Evolutionary conservation across 2,797 vertebrate genomes (phyloP).

Genomic region (Emys orbicularis): DNA sequence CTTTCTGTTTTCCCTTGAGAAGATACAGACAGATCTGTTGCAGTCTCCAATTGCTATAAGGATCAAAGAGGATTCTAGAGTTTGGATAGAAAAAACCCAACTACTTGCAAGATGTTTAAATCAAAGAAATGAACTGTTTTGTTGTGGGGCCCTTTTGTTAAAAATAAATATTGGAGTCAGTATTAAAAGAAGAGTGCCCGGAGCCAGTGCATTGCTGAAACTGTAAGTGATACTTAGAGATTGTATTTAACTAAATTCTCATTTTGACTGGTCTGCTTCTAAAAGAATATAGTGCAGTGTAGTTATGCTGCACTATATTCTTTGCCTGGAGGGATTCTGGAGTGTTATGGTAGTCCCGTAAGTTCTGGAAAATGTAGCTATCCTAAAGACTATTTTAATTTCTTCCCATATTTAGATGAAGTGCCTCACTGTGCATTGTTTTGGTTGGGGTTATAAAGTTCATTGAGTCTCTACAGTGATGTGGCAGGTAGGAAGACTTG

Average conservation of each 20-base stretch:
- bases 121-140: background rate
- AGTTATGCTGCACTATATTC: background rate
- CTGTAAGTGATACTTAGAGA: constrained; percentile 3
- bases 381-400: background rate
- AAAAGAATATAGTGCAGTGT: background rate
- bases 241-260: background rate
- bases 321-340: background rate
- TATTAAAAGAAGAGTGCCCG: background rate
- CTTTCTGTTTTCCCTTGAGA: background rate
- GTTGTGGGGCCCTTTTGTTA: background rate
- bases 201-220: background rate
- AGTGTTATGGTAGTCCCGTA: background rate
- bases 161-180: constrained; percentile 7
- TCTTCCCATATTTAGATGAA: background rate
- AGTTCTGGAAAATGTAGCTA: background rate
- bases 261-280: constrained; percentile 13
- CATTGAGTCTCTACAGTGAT: constrained; percentile 1
- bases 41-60: background rate
- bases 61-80: background rate
- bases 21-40: background rate
- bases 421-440: background rate
- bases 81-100: background rate
- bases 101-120: background rate
- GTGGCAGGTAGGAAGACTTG: background rate
- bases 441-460: background rate